These are phyloP conservation scores for Rhinogobio ventralis DNA, from an alignment of 2,797 vertebrate species.

Conservation along the genomic window DNA sequence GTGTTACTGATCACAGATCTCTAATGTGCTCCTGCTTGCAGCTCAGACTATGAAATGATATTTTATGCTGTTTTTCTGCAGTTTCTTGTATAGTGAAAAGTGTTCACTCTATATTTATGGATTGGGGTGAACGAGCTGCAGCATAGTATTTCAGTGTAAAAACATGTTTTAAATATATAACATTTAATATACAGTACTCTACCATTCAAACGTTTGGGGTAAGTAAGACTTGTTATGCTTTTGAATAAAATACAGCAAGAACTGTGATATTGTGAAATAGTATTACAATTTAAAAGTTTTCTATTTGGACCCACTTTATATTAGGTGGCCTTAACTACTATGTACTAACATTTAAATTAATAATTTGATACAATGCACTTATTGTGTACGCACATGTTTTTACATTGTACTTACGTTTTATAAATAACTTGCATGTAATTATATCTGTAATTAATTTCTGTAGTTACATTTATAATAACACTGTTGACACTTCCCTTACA, in stretches of 20 bases:
- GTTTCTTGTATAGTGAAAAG: background rate
- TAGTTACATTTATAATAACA: too few relatives aligned
- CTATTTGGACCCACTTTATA: too few relatives aligned
- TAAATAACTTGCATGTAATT: too few relatives aligned
- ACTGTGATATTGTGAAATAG: background rate
- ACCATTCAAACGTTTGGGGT: background rate
- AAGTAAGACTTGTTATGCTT: background rate
- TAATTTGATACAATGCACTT: too few relatives aligned
- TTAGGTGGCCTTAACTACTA: too few relatives aligned
- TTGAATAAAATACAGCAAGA: background rate
- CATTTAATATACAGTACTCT: background rate
- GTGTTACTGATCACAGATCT: slow-evolving; percentile 28
- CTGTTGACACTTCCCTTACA: too few relatives aligned
- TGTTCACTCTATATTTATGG: background rate
- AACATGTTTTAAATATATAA: background rate
- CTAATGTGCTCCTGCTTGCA: slow-evolving; percentile 23
- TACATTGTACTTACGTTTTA: too few relatives aligned
- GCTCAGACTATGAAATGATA: background rate
- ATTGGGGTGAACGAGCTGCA: background rate
- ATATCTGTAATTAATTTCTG: too few relatives aligned
- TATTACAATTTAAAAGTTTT: background rate
- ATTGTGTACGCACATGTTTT: too few relatives aligned
- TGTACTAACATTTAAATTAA: too few relatives aligned
- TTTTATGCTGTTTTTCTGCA: background rate
- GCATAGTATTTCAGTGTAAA: background rate